Evolutionary conservation across 2,113 vertebrate genomes (phyloP).

Genomic region (Loxodonta africana): DNA sequence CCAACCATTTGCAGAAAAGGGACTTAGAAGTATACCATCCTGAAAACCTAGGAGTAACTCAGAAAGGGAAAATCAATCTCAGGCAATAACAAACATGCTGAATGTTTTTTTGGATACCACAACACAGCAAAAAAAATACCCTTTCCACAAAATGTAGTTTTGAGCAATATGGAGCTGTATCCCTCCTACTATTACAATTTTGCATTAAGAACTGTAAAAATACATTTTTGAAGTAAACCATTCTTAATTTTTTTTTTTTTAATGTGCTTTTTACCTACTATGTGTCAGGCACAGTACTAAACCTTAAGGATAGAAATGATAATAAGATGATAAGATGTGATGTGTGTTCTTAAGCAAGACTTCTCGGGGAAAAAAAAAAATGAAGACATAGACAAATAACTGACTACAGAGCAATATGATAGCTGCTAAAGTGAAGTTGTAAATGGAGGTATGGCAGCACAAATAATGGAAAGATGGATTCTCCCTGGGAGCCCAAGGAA

Average conservation of each 20-base stretch:
- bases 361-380: too few species aligned
- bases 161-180: neutral
- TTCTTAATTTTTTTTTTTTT: neutral
- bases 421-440: neutral
- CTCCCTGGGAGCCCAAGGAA: neutral
- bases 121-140: neutral
- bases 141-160: neutral
- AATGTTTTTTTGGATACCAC: neutral
- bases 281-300: neutral
- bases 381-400: neutral
- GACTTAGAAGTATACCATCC: conserved; percentile 6
- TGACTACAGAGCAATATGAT: neutral
- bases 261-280: neutral
- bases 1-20: conserved; percentile 37
- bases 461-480: neutral
- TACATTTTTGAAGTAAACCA: neutral
- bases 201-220: neutral
- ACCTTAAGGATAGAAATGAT: neutral
- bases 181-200: neutral
- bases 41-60: conserved; percentile 43
- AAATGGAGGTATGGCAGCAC: neutral
- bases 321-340: neutral
- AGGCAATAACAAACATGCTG: neutral
- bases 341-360: neutral
- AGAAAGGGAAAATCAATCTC: conserved; percentile 64